Evolutionary conservation across 1,140 invertebrate species (phyloP), one percentile per base, ranked within the genome.

Genomic region (Anadara kagoshimensis): DNA sequence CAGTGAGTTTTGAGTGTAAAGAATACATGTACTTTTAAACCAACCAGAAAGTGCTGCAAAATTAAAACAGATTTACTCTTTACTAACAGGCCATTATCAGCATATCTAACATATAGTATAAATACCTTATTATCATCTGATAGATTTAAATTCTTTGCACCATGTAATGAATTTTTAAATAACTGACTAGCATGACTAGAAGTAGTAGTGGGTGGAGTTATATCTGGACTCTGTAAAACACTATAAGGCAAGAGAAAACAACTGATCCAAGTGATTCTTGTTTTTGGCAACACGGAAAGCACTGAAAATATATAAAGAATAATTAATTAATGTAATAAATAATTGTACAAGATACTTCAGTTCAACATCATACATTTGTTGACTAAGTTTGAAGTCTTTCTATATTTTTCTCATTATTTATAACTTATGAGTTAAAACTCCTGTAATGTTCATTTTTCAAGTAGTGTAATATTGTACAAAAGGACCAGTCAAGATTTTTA

Each of bases 261-360:
- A 54, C 65, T 82, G 80, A 58, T 82, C 78, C 29, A 79, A 65
- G 62, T 82, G 75, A 51, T 61, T 59, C 47, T 64, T 75, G 24
- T 79, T 43, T 49, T 70, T 73, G n/a, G 73, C 51, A 29, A 70
- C 41, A 51, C 73, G 51, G 58, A 82, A 82, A 47, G 80, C 80
- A 58, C 80, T 82, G 67, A 53, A 71, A 71, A 41, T 36, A 56
- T 65, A 47, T 49, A 11, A 14, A 49, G 47, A 18, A 4, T 49
- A 49, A 14, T 18, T 3, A 18, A 18, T 18, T 49, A 49, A n/a
- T 41, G n/a, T 22, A 49, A 64, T 0, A 64, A 51, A 64, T 49
- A 26, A 4, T 26, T 57, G 24, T 57, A 12, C 20, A 11, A 22
- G 20, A 8, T 26, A 18, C 20, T 20, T 26, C 10, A 26, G 11